phyloP scores from a whole-genome alignment of 2,888 invertebrate genomes.

The Chromoteleia sp. region DNA sequence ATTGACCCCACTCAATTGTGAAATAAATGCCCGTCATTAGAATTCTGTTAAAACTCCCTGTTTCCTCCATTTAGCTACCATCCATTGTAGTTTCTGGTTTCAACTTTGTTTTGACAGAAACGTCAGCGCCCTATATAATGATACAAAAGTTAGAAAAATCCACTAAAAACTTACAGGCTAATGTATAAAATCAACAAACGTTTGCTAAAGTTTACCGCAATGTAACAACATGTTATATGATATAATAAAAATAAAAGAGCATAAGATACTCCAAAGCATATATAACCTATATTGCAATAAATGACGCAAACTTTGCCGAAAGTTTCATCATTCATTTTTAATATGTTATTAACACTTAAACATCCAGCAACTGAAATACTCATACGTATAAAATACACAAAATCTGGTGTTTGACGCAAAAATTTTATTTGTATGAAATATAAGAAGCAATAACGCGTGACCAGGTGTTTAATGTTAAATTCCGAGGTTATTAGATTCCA shows the following conservation, averaged over 20 bases:
- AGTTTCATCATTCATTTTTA: slow-evolving; percentile 41
- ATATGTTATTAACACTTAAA: not conserved
- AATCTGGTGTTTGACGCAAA: too few species aligned
- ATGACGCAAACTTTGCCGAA: slow-evolving; percentile 34
- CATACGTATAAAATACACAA: too few species aligned
- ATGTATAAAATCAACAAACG: slow-evolving; percentile 39
- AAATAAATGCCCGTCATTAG: slow-evolving; percentile 39
- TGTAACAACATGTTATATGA: not conserved
- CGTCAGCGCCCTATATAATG: slow-evolving; percentile 70
- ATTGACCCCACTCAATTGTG: slow-evolving; percentile 32
- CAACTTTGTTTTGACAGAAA: slow-evolving; percentile 66
- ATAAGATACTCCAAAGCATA: slow-evolving; percentile 34
- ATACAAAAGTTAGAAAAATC: slow-evolving; percentile 64
- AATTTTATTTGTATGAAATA: too few species aligned
- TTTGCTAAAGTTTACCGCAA: slow-evolving; percentile 11
- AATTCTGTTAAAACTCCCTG: slow-evolving; percentile 62
- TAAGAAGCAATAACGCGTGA: too few species aligned
- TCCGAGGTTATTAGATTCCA: slow-evolving; percentile 53
- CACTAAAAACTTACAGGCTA: slow-evolving; percentile 47
- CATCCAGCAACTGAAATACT: too few species aligned
- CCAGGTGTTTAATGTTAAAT: too few species aligned
- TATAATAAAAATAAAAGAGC: slow-evolving; percentile 28
- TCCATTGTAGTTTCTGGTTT: slow-evolving; percentile 65
- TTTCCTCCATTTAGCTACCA: slow-evolving; percentile 66
- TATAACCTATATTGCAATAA: slow-evolving; percentile 37